A percentile compares a stretch with the other conserved stretches of the same genome.
Evolutionary conservation across 2,797 vertebrate species (phyloP).

Genomic region (Aplochiton taeniatus): DNA sequence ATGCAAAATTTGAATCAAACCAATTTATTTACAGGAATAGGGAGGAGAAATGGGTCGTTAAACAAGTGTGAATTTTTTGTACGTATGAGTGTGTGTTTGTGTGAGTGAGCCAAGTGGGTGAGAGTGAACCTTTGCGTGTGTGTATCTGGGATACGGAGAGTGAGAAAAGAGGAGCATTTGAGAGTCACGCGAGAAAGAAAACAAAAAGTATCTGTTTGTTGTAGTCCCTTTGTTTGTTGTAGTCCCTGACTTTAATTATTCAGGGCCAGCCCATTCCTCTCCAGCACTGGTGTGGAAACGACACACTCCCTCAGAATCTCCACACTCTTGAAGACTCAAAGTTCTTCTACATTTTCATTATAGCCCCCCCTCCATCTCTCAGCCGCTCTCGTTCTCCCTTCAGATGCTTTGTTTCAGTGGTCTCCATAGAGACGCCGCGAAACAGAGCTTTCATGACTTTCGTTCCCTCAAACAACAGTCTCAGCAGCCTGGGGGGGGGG

Average conservation of each 20-base stretch:
- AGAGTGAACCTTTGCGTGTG: no score
- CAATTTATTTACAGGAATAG: conserved; percentile 1
- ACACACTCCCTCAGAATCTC: no score
- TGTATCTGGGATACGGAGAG: no score
- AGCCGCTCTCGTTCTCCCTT: background rate
- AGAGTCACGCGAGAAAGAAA: background rate
- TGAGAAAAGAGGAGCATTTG: background rate
- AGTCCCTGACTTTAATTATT: background rate
- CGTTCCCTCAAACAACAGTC: background rate
- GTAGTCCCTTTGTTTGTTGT: background rate
- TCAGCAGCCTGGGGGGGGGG: background rate
- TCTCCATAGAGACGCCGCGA: background rate
- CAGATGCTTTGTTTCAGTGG: background rate
- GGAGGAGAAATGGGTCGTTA: conserved; percentile 3
- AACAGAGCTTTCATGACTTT: background rate
- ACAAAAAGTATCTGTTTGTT: background rate
- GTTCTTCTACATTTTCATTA: background rate
- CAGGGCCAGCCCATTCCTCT: background rate
- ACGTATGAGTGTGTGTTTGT: background rate
- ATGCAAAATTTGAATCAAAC: conserved; percentile 5
- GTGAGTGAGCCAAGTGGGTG: background rate
- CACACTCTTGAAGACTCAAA: no score
- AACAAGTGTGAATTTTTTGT: background rate
- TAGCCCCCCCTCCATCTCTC: background rate
- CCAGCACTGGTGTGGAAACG: background rate